Base-by-base conservation (phyloP, 1,140 invertebrate genomes). In the Goniozus legneri region DNA sequence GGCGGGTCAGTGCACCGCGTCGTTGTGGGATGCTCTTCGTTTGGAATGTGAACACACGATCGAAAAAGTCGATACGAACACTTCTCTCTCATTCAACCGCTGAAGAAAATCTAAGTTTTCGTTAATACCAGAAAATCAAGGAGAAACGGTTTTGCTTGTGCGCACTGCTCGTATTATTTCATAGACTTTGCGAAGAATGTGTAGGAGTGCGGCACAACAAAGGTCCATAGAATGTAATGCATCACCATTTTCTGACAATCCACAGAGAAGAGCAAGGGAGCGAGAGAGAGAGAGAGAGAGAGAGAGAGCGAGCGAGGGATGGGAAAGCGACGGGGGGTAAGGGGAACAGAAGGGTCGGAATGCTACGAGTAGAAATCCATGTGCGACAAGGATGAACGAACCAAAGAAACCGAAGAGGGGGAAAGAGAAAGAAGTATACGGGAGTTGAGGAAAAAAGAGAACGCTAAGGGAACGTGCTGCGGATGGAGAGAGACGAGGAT, bases 231-330 rank as follows among this genome's bases (percentile, higher is more conserved):
- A 62, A 58, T 60, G 52, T 50, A 56, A 56, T 64, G 59, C 50
- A 62, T 62, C 62, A 65, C 57, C 61, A 56, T 62, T 67, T 67
- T 60, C 63, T 54, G 50, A 67, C 57, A 60, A 64, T 62, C 56
- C 18, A 21, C 7, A 33, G 4, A 10, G 32, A 8, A 14, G 14
- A 33, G 32, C 7, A 33, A 33, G n/a, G 14, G 32, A 33, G 4
- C 4, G 32, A 13, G 7, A 33, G 3, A 13, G 32, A 14, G n/a
- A 14, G 24, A 27, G 24, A 27, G 10, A 4, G 10, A 27, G 16
- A 30, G 50, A 13, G 46, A n/a, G 31, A 31, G 38, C 8, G 30
- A 33, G 21, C 32, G 30, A 18, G n/a, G 4, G 33, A 22, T 30
- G 51, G 24, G 20, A 20, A 33, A 47, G 47, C 34, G 52, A 50